Conservation (phyloP, 2,888 invertebrate genomes). For the Chirona hameri region DNA sequence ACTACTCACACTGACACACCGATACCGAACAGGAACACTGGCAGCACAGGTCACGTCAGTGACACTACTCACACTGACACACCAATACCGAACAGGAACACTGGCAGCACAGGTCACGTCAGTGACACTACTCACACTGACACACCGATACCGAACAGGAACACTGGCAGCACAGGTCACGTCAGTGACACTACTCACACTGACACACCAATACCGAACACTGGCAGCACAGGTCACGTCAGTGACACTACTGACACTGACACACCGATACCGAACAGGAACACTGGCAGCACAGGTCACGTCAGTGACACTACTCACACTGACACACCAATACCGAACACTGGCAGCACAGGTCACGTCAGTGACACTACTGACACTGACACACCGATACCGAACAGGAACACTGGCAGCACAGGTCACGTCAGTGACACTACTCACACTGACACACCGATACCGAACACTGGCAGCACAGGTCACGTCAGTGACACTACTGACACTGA, state of each 20-base stretch:
- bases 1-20: constrained; percentile 82
- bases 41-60: too few relatives aligned
- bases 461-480: constrained; percentile 50
- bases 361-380: too few relatives aligned
- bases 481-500: too few relatives aligned
- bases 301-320: constrained; percentile 61
- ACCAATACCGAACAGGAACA: constrained; percentile 96
- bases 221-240: constrained; percentile 50
- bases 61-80: constrained; percentile 69
- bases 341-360: constrained; percentile 50
- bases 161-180: constrained; percentile 51
- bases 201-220: constrained; percentile 94
- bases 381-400: constrained; percentile 90
- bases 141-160: constrained; percentile 96
- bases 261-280: constrained; percentile 90
- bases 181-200: constrained; percentile 61
- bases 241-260: too few relatives aligned
- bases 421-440: constrained; percentile 61
- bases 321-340: constrained; percentile 94
- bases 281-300: constrained; percentile 51
- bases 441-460: constrained; percentile 94
- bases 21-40: constrained; percentile 92
- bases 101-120: constrained; percentile 50
- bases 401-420: constrained; percentile 51
- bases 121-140: constrained; percentile 65